Evolutionary conservation across 2,797 vertebrate species (phyloP).

Genomic region (Petrocephalus schoutedeni): DNA sequence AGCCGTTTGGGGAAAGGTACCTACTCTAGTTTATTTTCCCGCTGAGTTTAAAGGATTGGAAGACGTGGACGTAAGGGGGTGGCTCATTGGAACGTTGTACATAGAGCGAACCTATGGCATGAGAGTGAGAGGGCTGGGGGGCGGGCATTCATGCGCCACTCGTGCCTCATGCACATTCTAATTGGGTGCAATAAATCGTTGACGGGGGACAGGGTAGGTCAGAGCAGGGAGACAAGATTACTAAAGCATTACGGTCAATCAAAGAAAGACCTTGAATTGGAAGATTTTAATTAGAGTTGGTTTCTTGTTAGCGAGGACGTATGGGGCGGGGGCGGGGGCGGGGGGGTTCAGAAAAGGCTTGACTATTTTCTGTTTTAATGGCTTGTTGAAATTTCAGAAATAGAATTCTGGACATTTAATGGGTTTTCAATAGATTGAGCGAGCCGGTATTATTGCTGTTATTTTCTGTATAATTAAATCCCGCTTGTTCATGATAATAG

Average conservation of each 20-base stretch:
- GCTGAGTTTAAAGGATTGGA: neutral
- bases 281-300: constrained; percentile 54
- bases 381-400: constrained; percentile 43
- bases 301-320: constrained; percentile 57
- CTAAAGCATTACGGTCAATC: constrained; percentile 70
- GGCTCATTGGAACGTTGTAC: neutral
- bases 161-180: constrained; percentile 44
- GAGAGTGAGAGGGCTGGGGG: neutral
- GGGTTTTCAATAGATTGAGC: constrained; percentile 42
- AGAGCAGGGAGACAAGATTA: constrained; percentile 69
- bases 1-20: neutral
- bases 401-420: constrained; percentile 44
- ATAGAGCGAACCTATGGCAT: neutral
- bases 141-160: constrained; percentile 25
- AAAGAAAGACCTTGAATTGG: constrained; percentile 64
- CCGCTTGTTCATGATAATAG: constrained; percentile 44
- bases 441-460: constrained; percentile 37
- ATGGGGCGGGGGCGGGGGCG: constrained; percentile 32
- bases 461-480: constrained; percentile 40
- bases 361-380: constrained; percentile 37
- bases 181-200: constrained; percentile 71
- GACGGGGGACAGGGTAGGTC: constrained; percentile 68
- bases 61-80: neutral
- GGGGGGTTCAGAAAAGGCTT: constrained; percentile 31
- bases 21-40: neutral